These are phyloP conservation scores for Ploceus nigricollis DNA, from an alignment of 2,113 vertebrate genomes.

Conservation along the genomic window DNA sequence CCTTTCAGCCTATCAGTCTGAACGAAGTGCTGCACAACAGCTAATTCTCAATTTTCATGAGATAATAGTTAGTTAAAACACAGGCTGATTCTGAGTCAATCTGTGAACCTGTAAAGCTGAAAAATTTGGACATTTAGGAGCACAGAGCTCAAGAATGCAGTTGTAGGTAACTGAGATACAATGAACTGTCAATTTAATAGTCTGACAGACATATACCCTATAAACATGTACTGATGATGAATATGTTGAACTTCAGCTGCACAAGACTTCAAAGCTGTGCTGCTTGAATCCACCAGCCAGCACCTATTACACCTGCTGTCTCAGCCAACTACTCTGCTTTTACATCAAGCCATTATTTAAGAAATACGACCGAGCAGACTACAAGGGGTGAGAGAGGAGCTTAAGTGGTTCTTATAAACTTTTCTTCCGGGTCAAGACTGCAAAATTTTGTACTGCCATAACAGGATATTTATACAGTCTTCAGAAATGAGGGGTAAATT, in stretches of 20 bases:
- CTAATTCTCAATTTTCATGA: not conserved
- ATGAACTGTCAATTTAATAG: not conserved
- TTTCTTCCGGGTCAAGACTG: not conserved
- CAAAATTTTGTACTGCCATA: not conserved
- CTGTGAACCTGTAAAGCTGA: not conserved
- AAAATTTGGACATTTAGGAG: not conserved
- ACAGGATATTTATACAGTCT: not conserved
- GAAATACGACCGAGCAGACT: not conserved
- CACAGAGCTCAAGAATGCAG: not conserved
- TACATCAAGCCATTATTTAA: not conserved
- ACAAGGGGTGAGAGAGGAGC: not conserved
- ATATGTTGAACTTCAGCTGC: not conserved
- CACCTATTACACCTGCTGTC: not conserved
- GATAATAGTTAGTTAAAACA: rapidly evolving
- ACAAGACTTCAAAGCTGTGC: not conserved
- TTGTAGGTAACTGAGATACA: not conserved
- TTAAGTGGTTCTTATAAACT: not conserved
- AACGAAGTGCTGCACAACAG: not conserved
- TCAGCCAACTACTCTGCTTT: not conserved
- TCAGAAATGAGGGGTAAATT: not conserved
- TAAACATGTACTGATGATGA: not conserved
- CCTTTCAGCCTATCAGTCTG: not conserved
- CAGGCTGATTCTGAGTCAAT: not conserved
- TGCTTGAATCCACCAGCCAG: not conserved
- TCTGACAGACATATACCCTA: not conserved